Evolutionary conservation across 1,140 invertebrate species (phyloP).

Genomic region (Dermatophagoides farinae): DNA sequence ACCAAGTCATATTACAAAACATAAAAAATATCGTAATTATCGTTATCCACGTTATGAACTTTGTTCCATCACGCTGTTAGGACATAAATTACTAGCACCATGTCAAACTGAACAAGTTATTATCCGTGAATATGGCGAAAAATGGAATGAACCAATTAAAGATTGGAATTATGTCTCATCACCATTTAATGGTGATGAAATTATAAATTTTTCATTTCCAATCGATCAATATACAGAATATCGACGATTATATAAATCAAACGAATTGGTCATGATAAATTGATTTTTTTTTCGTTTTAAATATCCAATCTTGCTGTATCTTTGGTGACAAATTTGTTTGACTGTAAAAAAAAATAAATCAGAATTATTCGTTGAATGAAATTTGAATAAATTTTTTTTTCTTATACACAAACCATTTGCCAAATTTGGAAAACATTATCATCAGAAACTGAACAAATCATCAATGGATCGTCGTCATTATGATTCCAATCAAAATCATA

Average conservation of each 20-base stretch:
- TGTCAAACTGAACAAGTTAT: conserved; percentile 33
- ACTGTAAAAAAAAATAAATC: too few relatives aligned
- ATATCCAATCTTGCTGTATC: too few relatives aligned
- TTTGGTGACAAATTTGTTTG: too few relatives aligned
- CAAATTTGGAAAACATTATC: conserved; percentile 99
- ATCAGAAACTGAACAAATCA: conserved; percentile 97
- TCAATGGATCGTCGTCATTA: conserved; percentile 78
- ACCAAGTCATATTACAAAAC: background rate
- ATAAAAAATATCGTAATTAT: conserved; percentile 26
- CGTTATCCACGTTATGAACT: conserved; percentile 32
- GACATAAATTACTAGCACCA: conserved; percentile 32
- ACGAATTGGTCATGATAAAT: too few relatives aligned
- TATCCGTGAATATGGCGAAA: conserved; percentile 32
- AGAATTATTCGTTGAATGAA: background rate
- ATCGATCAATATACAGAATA: too few relatives aligned
- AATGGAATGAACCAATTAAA: conserved; percentile 30
- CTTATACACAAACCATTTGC: conserved; percentile 48
- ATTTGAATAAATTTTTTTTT: background rate
- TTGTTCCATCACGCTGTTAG: conserved; percentile 34
- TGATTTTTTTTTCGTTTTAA: too few relatives aligned
- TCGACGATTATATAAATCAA: too few relatives aligned
- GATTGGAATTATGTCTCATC: conserved; percentile 33
- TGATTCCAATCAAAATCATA: conserved; percentile 99
- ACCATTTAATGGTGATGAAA: background rate
- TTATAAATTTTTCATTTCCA: background rate